Percentiles rank a stretch among this genome's conserved stretches.
phyloP scores from a whole-genome alignment of 2,113 vertebrate genomes.

The Uria aalge region DNA sequence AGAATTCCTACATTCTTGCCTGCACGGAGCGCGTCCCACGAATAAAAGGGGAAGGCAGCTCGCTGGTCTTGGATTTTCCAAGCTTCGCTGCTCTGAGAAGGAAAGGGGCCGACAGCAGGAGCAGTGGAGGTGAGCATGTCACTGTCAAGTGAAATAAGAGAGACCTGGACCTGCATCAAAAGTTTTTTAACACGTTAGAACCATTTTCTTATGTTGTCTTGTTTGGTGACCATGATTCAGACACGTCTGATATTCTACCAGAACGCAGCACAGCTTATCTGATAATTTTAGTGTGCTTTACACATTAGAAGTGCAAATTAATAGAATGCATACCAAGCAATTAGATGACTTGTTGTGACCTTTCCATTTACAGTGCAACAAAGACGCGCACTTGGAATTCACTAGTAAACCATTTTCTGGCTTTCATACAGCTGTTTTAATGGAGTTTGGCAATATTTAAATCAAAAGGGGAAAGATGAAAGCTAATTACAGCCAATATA shows the following conservation, averaged over 20 bases:
- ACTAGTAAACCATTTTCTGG: conserved; percentile 8
- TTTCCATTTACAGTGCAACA: background rate
- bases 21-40: background rate
- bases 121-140: background rate
- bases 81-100: background rate
- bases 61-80: background rate
- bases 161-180: background rate
- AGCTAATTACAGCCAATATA: conserved; percentile 36
- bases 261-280: background rate
- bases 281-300: background rate
- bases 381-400: background rate
- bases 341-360: background rate
- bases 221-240: background rate
- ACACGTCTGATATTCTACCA: background rate
- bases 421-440: background rate
- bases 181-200: background rate
- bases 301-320: background rate
- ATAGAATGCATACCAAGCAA: background rate
- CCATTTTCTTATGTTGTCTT: background rate
- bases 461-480: conserved; percentile 24
- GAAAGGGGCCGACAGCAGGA: background rate
- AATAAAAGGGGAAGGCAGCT: background rate
- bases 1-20: background rate
- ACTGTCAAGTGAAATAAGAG: background rate
- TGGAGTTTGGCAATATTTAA: conserved; percentile 41